These are phyloP conservation scores for Origma solitaria DNA, from an alignment of 2,113 vertebrate species.

Conservation along the genomic window DNA sequence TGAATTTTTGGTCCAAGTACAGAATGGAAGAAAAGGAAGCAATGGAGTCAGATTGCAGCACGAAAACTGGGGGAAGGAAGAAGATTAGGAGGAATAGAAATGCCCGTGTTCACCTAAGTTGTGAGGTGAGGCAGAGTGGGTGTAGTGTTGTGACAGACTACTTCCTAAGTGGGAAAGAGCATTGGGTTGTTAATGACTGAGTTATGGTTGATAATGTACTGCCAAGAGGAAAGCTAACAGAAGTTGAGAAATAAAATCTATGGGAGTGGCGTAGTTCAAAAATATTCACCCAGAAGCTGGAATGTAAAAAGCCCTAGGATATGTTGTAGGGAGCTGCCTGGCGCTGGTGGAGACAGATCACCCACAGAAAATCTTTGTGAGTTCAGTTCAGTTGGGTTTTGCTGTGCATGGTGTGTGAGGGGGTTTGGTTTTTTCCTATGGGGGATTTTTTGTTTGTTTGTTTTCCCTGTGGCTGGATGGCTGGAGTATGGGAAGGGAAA, in stretches of 20 bases:
- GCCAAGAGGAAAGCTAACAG: neutral
- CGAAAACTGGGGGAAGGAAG: neutral
- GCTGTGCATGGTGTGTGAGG: neutral
- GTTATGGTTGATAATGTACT: neutral
- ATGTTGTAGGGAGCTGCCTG: neutral
- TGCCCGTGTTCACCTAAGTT: neutral
- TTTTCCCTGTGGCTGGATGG: neutral
- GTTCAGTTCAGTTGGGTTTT: neutral
- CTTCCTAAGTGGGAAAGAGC: neutral
- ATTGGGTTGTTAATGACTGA: neutral
- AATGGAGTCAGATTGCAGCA: neutral
- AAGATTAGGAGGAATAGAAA: neutral
- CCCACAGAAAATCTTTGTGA: neutral
- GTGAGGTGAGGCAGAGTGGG: neutral
- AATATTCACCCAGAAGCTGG: neutral
- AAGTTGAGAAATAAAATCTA: neutral
- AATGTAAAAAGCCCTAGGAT: neutral
- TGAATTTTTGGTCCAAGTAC: neutral
- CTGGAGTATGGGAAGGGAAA: neutral
- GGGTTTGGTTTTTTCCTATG: neutral
- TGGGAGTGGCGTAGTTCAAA: neutral
- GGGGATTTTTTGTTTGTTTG: neutral
- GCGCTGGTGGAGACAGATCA: neutral
- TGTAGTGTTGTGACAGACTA: neutral
- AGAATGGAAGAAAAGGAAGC: neutral